Percentiles rank a stretch among this genome's conserved stretches.
Conservation (phyloP, 92 coral and sea anemone species). For the Hydrozoanthus gracilis region DNA sequence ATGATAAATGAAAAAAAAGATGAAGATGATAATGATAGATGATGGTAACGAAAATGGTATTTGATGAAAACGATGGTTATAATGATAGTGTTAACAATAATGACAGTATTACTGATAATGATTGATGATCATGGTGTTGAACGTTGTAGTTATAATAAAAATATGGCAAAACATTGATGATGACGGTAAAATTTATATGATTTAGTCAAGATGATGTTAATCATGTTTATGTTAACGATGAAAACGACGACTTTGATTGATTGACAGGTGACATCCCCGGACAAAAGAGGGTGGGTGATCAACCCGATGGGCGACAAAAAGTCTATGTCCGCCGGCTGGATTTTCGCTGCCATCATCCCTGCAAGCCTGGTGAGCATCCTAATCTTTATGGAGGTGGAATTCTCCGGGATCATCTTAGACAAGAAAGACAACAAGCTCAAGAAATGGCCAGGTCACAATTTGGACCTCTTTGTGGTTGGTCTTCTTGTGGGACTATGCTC, state of each 20-base stretch:
- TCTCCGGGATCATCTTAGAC: constrained; percentile 93
- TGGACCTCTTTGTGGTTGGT: constrained; percentile 92
- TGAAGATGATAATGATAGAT: neutral
- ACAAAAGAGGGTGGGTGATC: constrained; percentile 80
- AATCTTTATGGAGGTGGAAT: constrained; percentile 97
- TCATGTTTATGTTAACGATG: neutral
- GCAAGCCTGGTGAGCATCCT: constrained; percentile 96
- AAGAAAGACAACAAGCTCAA: constrained; percentile 97
- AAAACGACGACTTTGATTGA: neutral
- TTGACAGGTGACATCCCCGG: constrained; percentile 61
- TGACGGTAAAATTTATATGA: too few relatives aligned
- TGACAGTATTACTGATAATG: too few relatives aligned
- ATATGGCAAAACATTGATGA: too few relatives aligned
- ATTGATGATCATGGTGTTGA: too few relatives aligned
- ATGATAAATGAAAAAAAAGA: neutral
- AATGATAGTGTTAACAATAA: neutral
- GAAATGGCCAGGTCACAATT: constrained; percentile 95
- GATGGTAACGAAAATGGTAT: neutral
- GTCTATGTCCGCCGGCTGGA: constrained; percentile 60
- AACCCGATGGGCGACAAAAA: constrained; percentile 90
- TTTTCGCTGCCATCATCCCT: constrained; percentile 88
- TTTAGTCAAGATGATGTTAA: neutral
- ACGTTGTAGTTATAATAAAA: too few relatives aligned
- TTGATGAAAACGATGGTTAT: neutral
- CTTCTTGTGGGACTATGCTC: constrained; percentile 90